Conservation (phyloP, 2,113 vertebrate species). For the Anoura caudifer region DNA sequence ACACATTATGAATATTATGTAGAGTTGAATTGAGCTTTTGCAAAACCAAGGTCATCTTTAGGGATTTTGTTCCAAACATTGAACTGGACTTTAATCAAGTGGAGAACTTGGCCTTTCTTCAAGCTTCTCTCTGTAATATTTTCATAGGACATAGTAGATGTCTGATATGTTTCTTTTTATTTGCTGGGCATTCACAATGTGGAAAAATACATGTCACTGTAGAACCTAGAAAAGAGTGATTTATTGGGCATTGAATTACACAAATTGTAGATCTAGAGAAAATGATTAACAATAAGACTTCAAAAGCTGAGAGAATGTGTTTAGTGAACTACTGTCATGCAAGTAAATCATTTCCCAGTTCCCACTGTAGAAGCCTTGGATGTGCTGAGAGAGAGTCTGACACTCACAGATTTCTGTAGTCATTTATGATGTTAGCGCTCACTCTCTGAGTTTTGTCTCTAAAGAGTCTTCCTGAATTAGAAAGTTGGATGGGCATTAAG, state of each 20-base stretch:
- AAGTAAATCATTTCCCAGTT: not conserved
- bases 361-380: not conserved
- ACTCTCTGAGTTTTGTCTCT: not conserved
- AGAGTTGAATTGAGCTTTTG: not conserved
- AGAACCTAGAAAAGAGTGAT: not conserved
- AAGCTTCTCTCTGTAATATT: not conserved
- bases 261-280: conserved; percentile 3
- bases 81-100: not conserved
- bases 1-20: not conserved
- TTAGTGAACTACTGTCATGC: not conserved
- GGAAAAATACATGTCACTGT: not conserved
- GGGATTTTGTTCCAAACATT: not conserved
- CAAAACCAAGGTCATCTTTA: not conserved
- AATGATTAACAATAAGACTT: not conserved
- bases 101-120: not conserved
- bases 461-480: not conserved
- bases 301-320: not conserved
- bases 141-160: not conserved
- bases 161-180: not conserved
- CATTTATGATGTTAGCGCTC: not conserved
- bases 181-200: not conserved
- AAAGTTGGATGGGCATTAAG: not conserved
- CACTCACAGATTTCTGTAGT: not conserved
- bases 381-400: not conserved
- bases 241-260: not conserved